These are phyloP conservation scores for Phengaris alcon DNA, from an alignment of 2,888 invertebrate genomes.

Conservation along the genomic window DNA sequence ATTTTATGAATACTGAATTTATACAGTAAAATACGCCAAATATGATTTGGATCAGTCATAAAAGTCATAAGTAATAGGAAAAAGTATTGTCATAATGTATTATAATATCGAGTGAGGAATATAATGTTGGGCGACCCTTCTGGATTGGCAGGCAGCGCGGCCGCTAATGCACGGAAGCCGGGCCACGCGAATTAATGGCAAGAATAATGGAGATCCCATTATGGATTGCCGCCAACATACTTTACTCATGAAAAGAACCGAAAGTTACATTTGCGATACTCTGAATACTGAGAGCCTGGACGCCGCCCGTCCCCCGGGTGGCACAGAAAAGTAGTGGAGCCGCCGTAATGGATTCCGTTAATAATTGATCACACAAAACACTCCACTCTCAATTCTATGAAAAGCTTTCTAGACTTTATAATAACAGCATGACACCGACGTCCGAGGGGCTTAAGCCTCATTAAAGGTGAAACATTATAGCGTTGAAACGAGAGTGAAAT, in stretches of 20 bases:
- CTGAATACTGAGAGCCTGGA: slow-evolving; percentile 76
- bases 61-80: background rate
- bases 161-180: slow-evolving; percentile 79
- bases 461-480: background rate
- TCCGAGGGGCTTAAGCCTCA: background rate
- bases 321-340: slow-evolving; percentile 54
- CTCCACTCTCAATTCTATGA: slow-evolving; percentile 25
- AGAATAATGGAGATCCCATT: slow-evolving; percentile 80
- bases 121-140: slow-evolving; percentile 54
- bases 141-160: slow-evolving; percentile 70
- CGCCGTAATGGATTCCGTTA: slow-evolving; percentile 32
- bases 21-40: background rate
- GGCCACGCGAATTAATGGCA: slow-evolving; percentile 78
- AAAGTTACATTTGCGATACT: slow-evolving; percentile 80
- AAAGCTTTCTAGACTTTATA: slow-evolving; percentile 23
- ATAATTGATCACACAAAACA: slow-evolving; percentile 31
- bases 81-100: slow-evolving; percentile 19
- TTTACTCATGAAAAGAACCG: slow-evolving; percentile 80
- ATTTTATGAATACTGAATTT: background rate
- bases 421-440: background rate
- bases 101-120: slow-evolving; percentile 38
- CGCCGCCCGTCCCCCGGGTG: slow-evolving; percentile 53
- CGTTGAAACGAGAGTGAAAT: slow-evolving; percentile 1
- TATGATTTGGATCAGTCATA: background rate
- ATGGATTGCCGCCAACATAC: slow-evolving; percentile 81